phyloP scores from a whole-genome alignment of 2,113 vertebrate genomes.

The Plecturocebus donacophilus region DNA sequence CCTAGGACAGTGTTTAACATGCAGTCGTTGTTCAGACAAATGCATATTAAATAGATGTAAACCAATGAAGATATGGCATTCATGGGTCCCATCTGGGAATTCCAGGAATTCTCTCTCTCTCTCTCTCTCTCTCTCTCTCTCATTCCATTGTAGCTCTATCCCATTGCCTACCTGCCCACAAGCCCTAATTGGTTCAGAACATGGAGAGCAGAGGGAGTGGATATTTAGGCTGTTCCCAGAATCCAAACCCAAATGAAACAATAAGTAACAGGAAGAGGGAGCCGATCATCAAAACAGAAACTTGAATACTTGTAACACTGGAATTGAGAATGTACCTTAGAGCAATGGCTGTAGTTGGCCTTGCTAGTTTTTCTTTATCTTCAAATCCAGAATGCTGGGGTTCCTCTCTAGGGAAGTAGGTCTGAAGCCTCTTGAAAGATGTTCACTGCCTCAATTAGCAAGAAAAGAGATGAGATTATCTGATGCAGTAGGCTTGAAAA shows the following conservation, averaged over 20 bases:
- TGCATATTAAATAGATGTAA: background rate
- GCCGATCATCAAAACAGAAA: background rate
- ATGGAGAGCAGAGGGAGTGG: background rate
- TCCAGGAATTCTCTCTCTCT: too few relatives aligned
- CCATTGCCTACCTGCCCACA: background rate
- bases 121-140: fast-evolving
- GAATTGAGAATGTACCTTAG: background rate
- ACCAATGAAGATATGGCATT: background rate
- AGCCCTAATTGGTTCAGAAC: background rate
- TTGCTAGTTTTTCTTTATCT: background rate
- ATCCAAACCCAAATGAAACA: background rate
- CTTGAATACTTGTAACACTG: background rate
- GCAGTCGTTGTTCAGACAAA: background rate
- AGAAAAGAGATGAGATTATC: background rate
- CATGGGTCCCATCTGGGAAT: background rate
- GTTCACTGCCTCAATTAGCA: background rate
- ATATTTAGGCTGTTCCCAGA: background rate
- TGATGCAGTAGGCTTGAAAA: background rate
- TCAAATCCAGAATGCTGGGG: background rate
- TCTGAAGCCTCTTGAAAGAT: background rate
- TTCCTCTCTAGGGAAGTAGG: background rate
- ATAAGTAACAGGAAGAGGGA: background rate
- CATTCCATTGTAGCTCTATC: background rate
- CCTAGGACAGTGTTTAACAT: background rate
- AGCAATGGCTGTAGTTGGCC: background rate